Percentiles rank a stretch among this genome's conserved stretches.
phyloP scores from a whole-genome alignment of 2,113 vertebrate genomes.

The Myotis brandtii region DNA sequence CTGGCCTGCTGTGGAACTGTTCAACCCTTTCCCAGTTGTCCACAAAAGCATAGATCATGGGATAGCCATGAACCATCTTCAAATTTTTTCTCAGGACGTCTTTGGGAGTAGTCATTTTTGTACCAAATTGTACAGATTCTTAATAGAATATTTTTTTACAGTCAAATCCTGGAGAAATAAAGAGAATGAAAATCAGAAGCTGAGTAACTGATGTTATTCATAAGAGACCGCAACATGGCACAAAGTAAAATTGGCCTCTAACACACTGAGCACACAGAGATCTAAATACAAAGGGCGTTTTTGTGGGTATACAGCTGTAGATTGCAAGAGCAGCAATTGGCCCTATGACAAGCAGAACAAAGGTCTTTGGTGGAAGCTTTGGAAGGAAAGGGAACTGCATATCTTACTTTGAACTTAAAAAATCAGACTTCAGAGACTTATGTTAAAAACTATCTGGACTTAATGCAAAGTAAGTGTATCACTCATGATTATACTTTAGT shows the following conservation, averaged over 20 bases:
- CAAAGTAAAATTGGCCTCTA: background rate
- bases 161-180: background rate
- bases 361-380: conserved; percentile 36
- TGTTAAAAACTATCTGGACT: background rate
- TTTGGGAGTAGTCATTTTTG: conserved; percentile 55
- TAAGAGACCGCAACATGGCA: background rate
- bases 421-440: background rate
- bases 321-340: background rate
- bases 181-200: background rate
- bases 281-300: conserved; percentile 30
- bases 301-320: background rate
- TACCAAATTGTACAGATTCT: background rate
- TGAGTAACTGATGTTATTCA: background rate
- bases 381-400: background rate
- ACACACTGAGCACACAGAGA: background rate
- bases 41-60: conserved; percentile 77
- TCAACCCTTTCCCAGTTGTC: conserved; percentile 78
- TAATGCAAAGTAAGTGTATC: background rate
- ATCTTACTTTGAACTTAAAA: background rate
- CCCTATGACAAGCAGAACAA: conserved; percentile 30
- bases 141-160: background rate
- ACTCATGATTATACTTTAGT: background rate
- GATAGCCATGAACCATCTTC: conserved; percentile 62
- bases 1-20: conserved; percentile 80
- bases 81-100: conserved; percentile 71